Evolutionary conservation across 2,113 vertebrate genomes (phyloP).

Genomic region (mouse (Mus musculus)): DNA sequence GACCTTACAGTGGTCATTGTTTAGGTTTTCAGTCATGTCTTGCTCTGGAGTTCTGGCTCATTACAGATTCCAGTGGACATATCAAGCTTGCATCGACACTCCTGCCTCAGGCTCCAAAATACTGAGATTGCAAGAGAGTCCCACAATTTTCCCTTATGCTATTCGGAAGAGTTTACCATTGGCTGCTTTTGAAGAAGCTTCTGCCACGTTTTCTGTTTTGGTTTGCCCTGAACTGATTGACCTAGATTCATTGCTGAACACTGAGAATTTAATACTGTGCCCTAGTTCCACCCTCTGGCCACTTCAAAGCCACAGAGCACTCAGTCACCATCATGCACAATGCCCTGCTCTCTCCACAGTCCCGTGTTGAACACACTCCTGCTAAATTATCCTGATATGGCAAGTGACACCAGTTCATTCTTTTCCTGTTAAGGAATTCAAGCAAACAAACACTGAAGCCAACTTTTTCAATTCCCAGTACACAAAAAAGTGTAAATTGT

Average conservation of each 20-base stretch:
- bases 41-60: background rate
- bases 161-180: background rate
- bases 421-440: background rate
- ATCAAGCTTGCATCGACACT: background rate
- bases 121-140: no score
- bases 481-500: background rate
- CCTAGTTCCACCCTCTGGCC: no score
- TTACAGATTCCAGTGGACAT: background rate
- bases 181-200: background rate
- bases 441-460: background rate
- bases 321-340: background rate
- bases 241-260: no score
- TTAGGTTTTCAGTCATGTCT: background rate
- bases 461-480: background rate
- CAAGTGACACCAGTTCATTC: background rate
- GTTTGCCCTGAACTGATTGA: background rate
- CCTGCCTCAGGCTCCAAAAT: background rate
- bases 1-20: no score
- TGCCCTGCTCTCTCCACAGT: background rate
- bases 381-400: background rate
- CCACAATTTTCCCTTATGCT: background rate
- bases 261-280: no score
- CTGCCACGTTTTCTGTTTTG: no score
- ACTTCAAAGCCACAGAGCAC: background rate
- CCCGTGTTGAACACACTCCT: background rate